Percentiles rank a stretch among this genome's conserved stretches.
phyloP scores from a whole-genome alignment of 2,113 vertebrate genomes.

The Silurus meridionalis region DNA sequence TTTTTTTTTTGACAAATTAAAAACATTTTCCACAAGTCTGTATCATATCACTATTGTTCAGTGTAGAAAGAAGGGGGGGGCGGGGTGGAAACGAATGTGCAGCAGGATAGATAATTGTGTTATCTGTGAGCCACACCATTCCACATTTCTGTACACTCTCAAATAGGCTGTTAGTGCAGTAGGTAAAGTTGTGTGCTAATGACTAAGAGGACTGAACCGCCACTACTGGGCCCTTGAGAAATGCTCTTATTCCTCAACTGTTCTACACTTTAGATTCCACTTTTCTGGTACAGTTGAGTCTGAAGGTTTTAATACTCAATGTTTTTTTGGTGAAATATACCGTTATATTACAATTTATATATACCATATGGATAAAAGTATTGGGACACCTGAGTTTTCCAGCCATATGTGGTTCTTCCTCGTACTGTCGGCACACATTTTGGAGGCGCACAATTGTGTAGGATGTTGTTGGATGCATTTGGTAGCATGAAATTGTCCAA shows the following conservation, averaged over 20 bases:
- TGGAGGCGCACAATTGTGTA: no score
- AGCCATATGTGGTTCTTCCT: no score
- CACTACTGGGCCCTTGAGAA: neutral
- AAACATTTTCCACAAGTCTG: neutral
- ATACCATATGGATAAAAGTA: neutral
- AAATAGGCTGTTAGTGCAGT: neutral
- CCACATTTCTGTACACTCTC: neutral
- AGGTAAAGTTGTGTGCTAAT: neutral
- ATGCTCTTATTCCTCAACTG: neutral
- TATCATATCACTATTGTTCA: neutral
- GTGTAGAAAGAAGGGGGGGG: neutral
- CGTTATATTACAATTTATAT: neutral
- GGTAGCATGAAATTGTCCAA: no score
- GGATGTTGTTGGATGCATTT: no score
- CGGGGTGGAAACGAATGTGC: neutral
- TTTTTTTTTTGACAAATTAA: neutral
- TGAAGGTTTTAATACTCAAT: neutral
- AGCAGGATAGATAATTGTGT: neutral
- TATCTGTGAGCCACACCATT: neutral
- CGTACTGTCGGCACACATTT: no score
- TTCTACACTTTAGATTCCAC: neutral
- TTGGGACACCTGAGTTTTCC: no score
- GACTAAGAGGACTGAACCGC: neutral
- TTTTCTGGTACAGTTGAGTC: neutral
- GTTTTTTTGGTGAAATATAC: neutral